phyloP scores from a whole-genome alignment of 2,797 vertebrate genomes.

The Prunella strophiata region DNA sequence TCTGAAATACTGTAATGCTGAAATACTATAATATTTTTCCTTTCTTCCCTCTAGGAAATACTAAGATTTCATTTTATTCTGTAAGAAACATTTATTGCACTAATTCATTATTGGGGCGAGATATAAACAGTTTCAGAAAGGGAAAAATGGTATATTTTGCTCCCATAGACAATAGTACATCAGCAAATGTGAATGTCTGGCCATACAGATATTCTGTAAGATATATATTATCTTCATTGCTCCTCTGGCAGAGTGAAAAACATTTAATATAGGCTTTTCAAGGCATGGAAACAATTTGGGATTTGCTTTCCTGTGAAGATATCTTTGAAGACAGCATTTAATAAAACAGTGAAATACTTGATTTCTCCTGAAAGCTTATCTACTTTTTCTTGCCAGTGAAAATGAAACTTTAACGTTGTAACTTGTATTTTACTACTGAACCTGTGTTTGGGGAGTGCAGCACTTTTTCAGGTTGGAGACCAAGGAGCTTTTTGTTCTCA shows the following conservation, averaged over 20 bases:
- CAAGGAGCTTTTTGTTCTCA: neutral
- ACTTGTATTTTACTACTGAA: neutral
- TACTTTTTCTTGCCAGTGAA: neutral
- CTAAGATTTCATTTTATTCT: neutral
- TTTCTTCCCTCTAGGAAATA: neutral
- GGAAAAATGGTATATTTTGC: neutral
- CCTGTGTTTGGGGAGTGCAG: neutral
- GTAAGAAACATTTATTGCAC: neutral
- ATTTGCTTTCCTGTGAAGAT: conserved; percentile 11
- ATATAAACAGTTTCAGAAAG: neutral
- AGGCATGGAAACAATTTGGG: neutral
- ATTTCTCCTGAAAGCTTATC: conserved; percentile 27
- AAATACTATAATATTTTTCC: neutral
- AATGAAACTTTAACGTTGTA: neutral
- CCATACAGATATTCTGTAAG: neutral
- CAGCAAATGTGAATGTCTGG: neutral
- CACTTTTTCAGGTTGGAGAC: neutral
- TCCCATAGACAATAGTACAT: neutral
- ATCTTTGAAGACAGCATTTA: neutral
- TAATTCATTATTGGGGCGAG: neutral
- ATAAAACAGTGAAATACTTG: neutral
- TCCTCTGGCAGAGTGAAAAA: conserved; percentile 28
- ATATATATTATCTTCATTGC: neutral
- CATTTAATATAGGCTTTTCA: neutral
- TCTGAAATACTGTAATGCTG: neutral